Evolutionary conservation across 92 coral and sea anemone genomes (phyloP), one percentile per base, ranked within the genome.

Genomic region (Palythoa grandiflora): DNA sequence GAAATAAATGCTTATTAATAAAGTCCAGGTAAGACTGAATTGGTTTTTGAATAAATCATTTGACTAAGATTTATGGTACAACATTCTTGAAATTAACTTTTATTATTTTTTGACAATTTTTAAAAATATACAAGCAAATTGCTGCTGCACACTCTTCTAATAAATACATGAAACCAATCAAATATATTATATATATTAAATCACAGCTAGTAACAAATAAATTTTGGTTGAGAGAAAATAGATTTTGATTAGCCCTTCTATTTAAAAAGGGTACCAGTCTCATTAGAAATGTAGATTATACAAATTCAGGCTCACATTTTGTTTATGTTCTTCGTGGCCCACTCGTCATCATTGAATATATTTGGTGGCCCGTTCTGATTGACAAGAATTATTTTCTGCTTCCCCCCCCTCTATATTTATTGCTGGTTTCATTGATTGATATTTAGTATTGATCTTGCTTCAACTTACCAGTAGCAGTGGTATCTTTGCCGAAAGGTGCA

Each of bases 381-480:
- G 13, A 12, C 74, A 68, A 68, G 39, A 28, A 68, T 68, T 20
- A 68, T 68, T 68, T 68, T 13, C 16, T 28, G 39, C 39, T 3
- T 13, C 74, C 47, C 74, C 50, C 50, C 50, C 68, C 74, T 44
- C 0, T 57, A 57, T 57, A 5, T 17, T 74, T 7, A 21, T 40
- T 51, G 52, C 71, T 65, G 36, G 71, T 65, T 65, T 65, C 71
- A 65, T 55, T 55, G 12, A 65, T 65, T 16, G 35, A 55, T 2
- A 63, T 63, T 80, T 19, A 59, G 21, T 80, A 19, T 80, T 80
- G 3, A 80, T 3, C 20, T 19, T 54, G 51, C 71, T 59, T 50
- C 52, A 80, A 57, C 73, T 72, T 84, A 84, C 87, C 87, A 86
- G 89, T 86, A 44, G 89, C 84, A 53, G 89, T 75, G 80, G 80